Conservation (phyloP, 2,888 invertebrate species). For the Eustalomyia histrio region DNA sequence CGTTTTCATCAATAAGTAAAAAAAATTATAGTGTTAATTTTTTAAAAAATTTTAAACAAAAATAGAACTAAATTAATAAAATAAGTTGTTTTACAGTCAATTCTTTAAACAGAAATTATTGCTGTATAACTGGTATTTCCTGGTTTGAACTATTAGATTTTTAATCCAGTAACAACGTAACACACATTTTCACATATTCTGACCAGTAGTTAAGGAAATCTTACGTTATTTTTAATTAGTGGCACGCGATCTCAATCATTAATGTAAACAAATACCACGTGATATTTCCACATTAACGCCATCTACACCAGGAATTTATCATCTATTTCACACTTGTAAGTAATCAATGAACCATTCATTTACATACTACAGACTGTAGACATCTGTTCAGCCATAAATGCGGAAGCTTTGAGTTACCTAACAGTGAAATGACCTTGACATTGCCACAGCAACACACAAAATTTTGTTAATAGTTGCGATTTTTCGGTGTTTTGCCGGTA, state of each 20-base stretch:
- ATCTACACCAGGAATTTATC: background rate
- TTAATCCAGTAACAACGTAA: too few species aligned
- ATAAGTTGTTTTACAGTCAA: too few species aligned
- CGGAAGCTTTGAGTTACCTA: slow-evolving; percentile 33
- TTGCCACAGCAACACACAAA: slow-evolving; percentile 39
- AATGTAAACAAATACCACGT: background rate
- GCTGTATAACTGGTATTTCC: too few species aligned
- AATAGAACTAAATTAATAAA: too few species aligned
- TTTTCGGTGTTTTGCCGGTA: slow-evolving; percentile 1
- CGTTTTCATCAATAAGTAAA: too few species aligned
- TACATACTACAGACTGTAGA: background rate
- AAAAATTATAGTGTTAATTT: too few species aligned
- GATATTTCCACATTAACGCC: slow-evolving; percentile 11
- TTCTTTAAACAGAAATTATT: too few species aligned
- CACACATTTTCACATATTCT: too few species aligned
- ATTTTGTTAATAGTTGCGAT: slow-evolving; percentile 12
- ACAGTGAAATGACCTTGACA: slow-evolving; percentile 53
- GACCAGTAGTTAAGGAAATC: too few species aligned
- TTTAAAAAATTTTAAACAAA: too few species aligned
- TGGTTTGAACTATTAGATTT: too few species aligned
- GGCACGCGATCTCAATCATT: background rate
- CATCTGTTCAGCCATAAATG: slow-evolving; percentile 23
- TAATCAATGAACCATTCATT: slow-evolving; percentile 4
- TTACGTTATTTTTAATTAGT: too few species aligned
- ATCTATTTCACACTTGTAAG: slow-evolving; percentile 1